These are phyloP conservation scores for Nephila pilipes DNA, from an alignment of 1,140 invertebrate species.

Conservation along the genomic window DNA sequence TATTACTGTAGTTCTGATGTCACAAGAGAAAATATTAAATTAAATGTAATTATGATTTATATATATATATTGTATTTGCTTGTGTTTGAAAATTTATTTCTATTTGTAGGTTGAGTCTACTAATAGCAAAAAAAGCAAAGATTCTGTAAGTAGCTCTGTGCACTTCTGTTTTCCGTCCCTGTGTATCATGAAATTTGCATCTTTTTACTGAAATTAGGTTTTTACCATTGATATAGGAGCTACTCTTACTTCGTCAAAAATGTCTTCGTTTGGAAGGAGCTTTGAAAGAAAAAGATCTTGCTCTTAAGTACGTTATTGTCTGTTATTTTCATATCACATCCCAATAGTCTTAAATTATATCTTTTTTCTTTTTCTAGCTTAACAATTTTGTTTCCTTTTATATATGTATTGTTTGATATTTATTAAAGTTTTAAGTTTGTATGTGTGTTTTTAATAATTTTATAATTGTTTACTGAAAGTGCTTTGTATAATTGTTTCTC, in stretches of 20 bases:
- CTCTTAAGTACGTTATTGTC: conserved; percentile 49
- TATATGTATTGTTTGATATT: too few species aligned
- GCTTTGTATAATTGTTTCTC: too few species aligned
- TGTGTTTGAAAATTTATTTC: background rate
- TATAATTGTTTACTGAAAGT: too few species aligned
- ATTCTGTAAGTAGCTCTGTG: conserved; percentile 40
- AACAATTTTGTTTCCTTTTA: too few species aligned
- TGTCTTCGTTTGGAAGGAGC: conserved; percentile 70
- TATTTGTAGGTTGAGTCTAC: conserved; percentile 45
- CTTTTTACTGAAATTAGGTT: background rate
- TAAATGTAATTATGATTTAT: background rate
- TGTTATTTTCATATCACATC: too few species aligned
- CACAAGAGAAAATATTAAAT: too few species aligned
- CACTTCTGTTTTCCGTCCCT: background rate
- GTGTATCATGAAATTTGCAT: background rate
- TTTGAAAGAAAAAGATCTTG: conserved; percentile 74
- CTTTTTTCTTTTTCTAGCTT: too few species aligned
- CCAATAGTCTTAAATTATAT: too few species aligned
- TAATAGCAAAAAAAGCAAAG: conserved; percentile 66
- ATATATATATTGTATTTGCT: background rate
- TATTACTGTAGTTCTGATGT: too few species aligned
- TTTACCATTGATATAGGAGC: conserved; percentile 14
- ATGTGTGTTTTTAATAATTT: too few species aligned
- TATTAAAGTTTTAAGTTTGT: too few species aligned
- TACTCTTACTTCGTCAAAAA: conserved; percentile 65